A percentile compares a stretch with the other conserved stretches of the same genome.
Evolutionary conservation across 1,140 invertebrate genomes (phyloP).

Genomic region (Zaprionus capensis): DNA sequence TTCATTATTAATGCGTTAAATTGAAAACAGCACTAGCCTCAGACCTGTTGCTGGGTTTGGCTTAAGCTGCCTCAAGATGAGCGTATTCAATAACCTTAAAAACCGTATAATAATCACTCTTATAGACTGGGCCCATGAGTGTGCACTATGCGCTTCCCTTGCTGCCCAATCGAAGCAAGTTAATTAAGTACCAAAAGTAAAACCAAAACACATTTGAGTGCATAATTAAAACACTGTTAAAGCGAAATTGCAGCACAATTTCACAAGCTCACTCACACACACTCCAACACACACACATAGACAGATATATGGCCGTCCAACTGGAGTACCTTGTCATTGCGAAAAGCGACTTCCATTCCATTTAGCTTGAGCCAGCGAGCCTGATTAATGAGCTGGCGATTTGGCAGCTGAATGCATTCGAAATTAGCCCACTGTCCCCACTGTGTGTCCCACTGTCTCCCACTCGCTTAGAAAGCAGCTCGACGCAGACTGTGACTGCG

Average conservation of each 20-base stretch:
- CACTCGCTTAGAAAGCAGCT: constrained; percentile 68
- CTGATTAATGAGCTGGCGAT: constrained; percentile 74
- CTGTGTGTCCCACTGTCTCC: constrained; percentile 24
- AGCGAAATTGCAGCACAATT: constrained; percentile 50
- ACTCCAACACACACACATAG: neutral
- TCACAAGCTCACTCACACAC: constrained; percentile 49
- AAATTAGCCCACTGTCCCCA: constrained; percentile 65
- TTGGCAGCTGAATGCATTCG: constrained; percentile 73
- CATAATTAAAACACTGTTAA: constrained; percentile 66
- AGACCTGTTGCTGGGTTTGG: constrained; percentile 21
- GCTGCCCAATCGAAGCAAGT: constrained; percentile 24
- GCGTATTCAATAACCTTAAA: constrained; percentile 40
- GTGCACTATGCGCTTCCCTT: constrained; percentile 14
- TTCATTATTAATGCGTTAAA: neutral
- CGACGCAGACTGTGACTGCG: constrained; percentile 12
- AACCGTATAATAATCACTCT: constrained; percentile 12
- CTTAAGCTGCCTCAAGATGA: constrained; percentile 7
- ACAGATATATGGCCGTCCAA: neutral
- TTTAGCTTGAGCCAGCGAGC: constrained; percentile 28
- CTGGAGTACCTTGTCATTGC: constrained; percentile 68
- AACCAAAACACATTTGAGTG: constrained; percentile 40
- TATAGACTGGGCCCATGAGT: constrained; percentile 56
- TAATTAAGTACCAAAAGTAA: constrained; percentile 68
- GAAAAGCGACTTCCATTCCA: constrained; percentile 54
- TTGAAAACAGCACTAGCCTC: constrained; percentile 1